These are phyloP conservation scores for Mugil cephalus DNA, from an alignment of 2,113 vertebrate genomes.

Conservation along the genomic window DNA sequence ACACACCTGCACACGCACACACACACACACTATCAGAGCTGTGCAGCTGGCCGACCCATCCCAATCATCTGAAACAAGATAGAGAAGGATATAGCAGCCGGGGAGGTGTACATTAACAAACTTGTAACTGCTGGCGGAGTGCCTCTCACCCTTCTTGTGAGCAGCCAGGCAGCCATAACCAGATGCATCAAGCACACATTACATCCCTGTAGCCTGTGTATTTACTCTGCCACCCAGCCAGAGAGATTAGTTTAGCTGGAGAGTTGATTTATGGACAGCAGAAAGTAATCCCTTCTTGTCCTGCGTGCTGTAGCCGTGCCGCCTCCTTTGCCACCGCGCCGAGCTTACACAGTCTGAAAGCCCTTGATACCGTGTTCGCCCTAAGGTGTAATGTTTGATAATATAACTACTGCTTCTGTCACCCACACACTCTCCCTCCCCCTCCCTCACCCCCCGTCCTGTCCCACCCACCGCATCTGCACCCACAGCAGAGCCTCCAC, in stretches of 20 bases:
- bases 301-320: constrained; percentile 82
- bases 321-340: constrained; percentile 86
- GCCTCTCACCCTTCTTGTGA: constrained; percentile 61
- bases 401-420: constrained; percentile 98
- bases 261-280: constrained; percentile 95
- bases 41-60: constrained; percentile 30
- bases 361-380: constrained; percentile 94
- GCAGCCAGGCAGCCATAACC: constrained; percentile 68
- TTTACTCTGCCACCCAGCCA: constrained; percentile 90
- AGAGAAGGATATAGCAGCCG: constrained; percentile 84
- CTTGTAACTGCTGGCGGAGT: constrained; percentile 78
- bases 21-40: constrained; percentile 16
- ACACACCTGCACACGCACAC: constrained; percentile 1
- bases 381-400: constrained; percentile 98
- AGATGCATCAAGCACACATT: constrained; percentile 78
- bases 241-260: constrained; percentile 90
- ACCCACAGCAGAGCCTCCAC: constrained; percentile 81
- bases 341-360: constrained; percentile 90
- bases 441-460: too few relatives aligned
- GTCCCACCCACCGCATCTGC: constrained; percentile 87
- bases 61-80: constrained; percentile 78
- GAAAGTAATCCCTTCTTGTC: constrained; percentile 91
- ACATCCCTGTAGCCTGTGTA: constrained; percentile 80
- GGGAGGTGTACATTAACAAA: constrained; percentile 86
- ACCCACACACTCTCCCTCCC: constrained; percentile 74